Conservation (phyloP, 2,797 vertebrate genomes). For the Chromis chromis region DNA sequence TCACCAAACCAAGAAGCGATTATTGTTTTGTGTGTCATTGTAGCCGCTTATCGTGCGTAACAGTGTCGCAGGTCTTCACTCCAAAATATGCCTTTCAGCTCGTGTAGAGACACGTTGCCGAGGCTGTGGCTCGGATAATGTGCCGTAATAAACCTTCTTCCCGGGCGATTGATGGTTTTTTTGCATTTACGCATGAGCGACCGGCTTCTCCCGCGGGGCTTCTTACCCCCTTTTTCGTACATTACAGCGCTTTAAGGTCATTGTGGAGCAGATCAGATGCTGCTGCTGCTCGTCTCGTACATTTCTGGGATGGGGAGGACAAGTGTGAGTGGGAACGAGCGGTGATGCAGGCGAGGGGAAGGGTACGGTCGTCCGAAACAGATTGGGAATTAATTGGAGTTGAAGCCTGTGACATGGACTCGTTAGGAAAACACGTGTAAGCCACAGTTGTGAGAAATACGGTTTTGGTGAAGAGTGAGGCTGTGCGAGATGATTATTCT, state of each 20-base stretch:
- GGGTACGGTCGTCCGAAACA: slow-evolving; percentile 62
- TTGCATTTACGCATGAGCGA: slow-evolving; percentile 53
- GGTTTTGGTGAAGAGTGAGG: slow-evolving; percentile 58
- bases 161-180: slow-evolving; percentile 57
- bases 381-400: slow-evolving; percentile 78
- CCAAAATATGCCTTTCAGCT: neutral
- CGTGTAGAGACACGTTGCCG: slow-evolving; percentile 37
- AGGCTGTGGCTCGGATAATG: slow-evolving; percentile 36
- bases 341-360: slow-evolving; percentile 47
- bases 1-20: too few relatives aligned
- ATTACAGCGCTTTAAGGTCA: slow-evolving; percentile 59
- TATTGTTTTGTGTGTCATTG: neutral
- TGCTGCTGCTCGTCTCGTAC: slow-evolving; percentile 4
- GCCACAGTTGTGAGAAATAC: slow-evolving; percentile 66
- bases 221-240: slow-evolving; percentile 34
- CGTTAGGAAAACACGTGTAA: slow-evolving; percentile 81
- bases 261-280: slow-evolving; percentile 50
- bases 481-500: slow-evolving; percentile 67
- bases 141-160: slow-evolving; percentile 44
- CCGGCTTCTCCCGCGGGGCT: slow-evolving; percentile 62
- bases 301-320: slow-evolving; percentile 47
- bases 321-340: slow-evolving; percentile 32
- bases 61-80: neutral
- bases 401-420: slow-evolving; percentile 79
- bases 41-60: neutral